A percentile compares a stretch with the other conserved stretches of the same genome.
phyloP scores from a whole-genome alignment of 2,888 invertebrate species.

The Girardia tigrina region DNA sequence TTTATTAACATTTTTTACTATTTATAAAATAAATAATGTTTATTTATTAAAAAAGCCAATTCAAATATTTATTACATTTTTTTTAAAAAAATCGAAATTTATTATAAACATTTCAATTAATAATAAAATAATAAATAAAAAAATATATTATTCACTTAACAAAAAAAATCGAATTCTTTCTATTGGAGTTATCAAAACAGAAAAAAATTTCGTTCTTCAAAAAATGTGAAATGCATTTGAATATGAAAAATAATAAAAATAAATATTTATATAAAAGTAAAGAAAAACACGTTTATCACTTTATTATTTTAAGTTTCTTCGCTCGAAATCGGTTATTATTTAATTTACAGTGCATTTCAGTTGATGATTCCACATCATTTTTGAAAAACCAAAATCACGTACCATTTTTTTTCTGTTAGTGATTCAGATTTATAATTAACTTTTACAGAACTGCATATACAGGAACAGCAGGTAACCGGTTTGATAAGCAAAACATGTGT shows the following conservation, averaged over 20 bases:
- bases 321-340: background rate
- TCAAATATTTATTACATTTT: too few species aligned
- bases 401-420: conserved; percentile 3
- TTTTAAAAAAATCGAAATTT: too few species aligned
- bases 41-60: too few species aligned
- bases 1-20: too few species aligned
- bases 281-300: background rate
- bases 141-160: too few species aligned
- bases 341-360: background rate
- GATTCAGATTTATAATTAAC: conserved; percentile 15
- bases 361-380: background rate
- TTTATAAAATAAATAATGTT: too few species aligned
- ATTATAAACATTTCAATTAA: too few species aligned
- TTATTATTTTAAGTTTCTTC: background rate
- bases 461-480: background rate
- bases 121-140: too few species aligned
- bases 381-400: background rate
- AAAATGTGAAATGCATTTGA: too few species aligned
- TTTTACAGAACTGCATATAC: conserved; percentile 7
- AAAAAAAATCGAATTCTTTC: too few species aligned
- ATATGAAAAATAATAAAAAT: background rate
- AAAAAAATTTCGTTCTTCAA: too few species aligned
- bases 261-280: conserved; percentile 3
- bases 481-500: conserved; percentile 23
- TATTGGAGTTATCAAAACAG: too few species aligned